A percentile compares a stretch with the other conserved stretches of the same genome.
Conservation (phyloP, 2,888 invertebrate genomes). For the Thecophora atra region DNA sequence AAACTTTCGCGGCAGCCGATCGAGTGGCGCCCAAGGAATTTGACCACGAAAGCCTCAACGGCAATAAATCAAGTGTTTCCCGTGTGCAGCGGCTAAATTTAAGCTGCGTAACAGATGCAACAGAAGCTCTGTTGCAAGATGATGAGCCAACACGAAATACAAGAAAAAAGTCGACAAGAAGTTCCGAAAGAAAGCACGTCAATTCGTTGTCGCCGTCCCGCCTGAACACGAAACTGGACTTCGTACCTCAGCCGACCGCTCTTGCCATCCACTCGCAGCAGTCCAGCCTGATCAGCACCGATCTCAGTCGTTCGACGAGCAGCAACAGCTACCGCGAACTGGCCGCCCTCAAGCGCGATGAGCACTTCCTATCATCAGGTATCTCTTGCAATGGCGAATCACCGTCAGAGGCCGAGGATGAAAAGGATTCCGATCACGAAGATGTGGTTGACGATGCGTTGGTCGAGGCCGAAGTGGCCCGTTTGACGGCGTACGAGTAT, state of each 20-base stretch:
- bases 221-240: background rate
- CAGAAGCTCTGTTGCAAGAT: slow-evolving; percentile 24
- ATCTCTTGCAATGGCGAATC: slow-evolving; percentile 64
- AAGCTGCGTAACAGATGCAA: slow-evolving; percentile 44
- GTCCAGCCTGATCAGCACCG: slow-evolving; percentile 54
- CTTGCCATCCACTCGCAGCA: slow-evolving; percentile 43
- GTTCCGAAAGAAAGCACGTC: background rate
- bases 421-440: slow-evolving; percentile 10
- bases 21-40: background rate
- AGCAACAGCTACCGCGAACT: slow-evolving; percentile 43
- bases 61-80: slow-evolving; percentile 51
- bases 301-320: slow-evolving; percentile 49
- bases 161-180: background rate
- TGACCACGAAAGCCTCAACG: slow-evolving; percentile 26
- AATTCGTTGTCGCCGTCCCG: slow-evolving; percentile 11
- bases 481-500: slow-evolving; percentile 31
- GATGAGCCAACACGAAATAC: slow-evolving; percentile 30
- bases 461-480: slow-evolving; percentile 40
- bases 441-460: slow-evolving; percentile 42
- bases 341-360: slow-evolving; percentile 49
- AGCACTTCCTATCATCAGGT: slow-evolving; percentile 61
- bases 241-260: background rate
- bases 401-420: slow-evolving; percentile 48
- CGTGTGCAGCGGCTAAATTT: slow-evolving; percentile 52
- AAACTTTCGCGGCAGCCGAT: slow-evolving; percentile 15